Conservation (phyloP, 2,113 vertebrate species). For the Lota lota region DNA sequence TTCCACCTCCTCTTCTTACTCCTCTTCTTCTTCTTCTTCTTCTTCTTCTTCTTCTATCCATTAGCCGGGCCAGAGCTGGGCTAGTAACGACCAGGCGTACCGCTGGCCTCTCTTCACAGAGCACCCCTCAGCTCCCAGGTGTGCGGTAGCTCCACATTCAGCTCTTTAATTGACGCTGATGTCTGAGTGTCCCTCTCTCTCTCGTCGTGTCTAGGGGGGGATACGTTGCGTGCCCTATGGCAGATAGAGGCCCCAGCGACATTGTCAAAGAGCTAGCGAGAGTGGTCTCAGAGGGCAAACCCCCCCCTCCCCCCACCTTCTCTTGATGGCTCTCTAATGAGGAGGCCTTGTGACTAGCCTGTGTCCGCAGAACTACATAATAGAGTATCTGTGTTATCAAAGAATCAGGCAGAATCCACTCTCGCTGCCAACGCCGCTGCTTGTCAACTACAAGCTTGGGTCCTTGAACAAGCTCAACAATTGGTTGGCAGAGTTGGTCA, state of each 20-base stretch:
- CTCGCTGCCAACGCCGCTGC: too few species aligned
- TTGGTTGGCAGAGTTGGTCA: too few species aligned
- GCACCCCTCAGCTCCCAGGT: conserved; percentile 18
- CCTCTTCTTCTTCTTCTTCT: conserved; percentile 19
- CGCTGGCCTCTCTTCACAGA: conserved; percentile 45
- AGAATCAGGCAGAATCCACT: neutral
- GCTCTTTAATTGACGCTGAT: conserved; percentile 73
- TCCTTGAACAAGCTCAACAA: too few species aligned
- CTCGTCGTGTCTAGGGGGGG: conserved; percentile 39
- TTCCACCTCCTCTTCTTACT: conserved; percentile 13
- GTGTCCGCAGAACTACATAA: conserved; percentile 9
- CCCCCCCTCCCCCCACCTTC: too few species aligned
- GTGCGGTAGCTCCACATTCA: conserved; percentile 62
- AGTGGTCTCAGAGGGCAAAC: too few species aligned
- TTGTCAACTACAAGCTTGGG: too few species aligned
- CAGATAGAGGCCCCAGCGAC: conserved; percentile 59
- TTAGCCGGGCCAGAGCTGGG: conserved; percentile 6
- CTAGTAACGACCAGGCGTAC: conserved; percentile 31
- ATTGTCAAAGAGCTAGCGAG: conserved; percentile 51
- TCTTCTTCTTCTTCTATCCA: conserved; percentile 19
- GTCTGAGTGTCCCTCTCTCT: conserved; percentile 62
- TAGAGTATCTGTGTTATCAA: conserved; percentile 19
- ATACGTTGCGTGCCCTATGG: conserved; percentile 56
- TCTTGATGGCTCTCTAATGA: conserved; percentile 70
- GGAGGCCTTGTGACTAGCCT: conserved; percentile 39